phyloP scores from a whole-genome alignment of 2,797 vertebrate genomes.

The Phrynocephalus guinanensis region DNA sequence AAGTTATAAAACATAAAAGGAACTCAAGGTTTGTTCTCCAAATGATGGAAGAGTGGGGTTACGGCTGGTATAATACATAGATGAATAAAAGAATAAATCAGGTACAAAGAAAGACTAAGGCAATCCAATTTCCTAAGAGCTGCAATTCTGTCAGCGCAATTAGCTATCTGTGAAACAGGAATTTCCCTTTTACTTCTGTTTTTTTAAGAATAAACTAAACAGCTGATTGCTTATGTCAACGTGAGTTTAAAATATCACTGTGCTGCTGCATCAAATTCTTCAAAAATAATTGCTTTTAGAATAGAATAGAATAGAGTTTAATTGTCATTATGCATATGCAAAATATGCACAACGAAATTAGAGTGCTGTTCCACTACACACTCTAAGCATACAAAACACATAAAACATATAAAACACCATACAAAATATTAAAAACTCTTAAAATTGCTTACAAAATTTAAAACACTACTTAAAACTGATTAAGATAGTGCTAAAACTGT shows the following conservation, averaged over 20 bases:
- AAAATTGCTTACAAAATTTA: too few relatives aligned
- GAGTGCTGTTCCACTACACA: too few relatives aligned
- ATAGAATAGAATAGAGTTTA: too few relatives aligned
- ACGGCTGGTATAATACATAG: not conserved
- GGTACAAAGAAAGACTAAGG: not conserved
- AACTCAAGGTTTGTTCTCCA: slow-evolving; percentile 9
- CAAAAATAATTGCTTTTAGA: not conserved
- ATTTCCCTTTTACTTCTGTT: not conserved
- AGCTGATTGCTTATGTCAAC: not conserved
- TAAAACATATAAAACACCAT: too few relatives aligned
- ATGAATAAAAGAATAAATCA: slow-evolving; percentile 6
- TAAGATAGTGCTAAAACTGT: too few relatives aligned
- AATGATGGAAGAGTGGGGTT: slow-evolving; percentile 15
- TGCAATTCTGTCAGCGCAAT: not conserved
- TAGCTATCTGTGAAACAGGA: not conserved
- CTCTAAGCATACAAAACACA: too few relatives aligned
- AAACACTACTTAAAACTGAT: too few relatives aligned
- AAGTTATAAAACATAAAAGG: not conserved
- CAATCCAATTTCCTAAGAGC: slow-evolving; percentile 33
- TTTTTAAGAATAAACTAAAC: not conserved
- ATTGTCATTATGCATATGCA: too few relatives aligned
- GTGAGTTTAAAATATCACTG: not conserved
- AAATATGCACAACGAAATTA: too few relatives aligned
- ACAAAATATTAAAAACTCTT: too few relatives aligned
- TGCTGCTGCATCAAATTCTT: not conserved